These are phyloP conservation scores for Sebastes iracundus DNA, from an alignment of 2,797 vertebrate species.

Conservation along the genomic window DNA sequence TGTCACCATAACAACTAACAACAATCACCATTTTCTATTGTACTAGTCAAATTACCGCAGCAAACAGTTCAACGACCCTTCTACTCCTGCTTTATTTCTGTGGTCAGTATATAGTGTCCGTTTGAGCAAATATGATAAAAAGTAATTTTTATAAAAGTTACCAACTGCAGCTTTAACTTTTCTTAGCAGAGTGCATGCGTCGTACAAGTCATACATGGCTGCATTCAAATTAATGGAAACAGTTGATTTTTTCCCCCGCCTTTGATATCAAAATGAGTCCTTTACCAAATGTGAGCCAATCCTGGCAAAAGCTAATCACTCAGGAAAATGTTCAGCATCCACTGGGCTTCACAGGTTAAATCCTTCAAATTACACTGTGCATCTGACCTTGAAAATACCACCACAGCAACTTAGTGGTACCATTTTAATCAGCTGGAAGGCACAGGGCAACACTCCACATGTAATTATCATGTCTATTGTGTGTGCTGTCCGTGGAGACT, in stretches of 20 bases:
- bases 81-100: too few species aligned
- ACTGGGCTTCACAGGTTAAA: conserved; percentile 37
- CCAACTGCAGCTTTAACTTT: neutral
- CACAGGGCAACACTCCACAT: conserved; percentile 53
- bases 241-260: neutral
- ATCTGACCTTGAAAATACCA: conserved; percentile 66
- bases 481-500: conserved; percentile 51
- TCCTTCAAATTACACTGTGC: conserved; percentile 3
- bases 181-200: neutral
- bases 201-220: neutral
- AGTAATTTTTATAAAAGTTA: too few species aligned
- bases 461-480: conserved; percentile 71
- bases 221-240: conserved; percentile 1
- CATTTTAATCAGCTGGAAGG: conserved; percentile 55
- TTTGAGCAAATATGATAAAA: too few species aligned
- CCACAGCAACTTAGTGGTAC: neutral
- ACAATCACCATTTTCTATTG: too few species aligned
- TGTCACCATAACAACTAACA: too few species aligned
- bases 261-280: neutral
- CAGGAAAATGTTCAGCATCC: neutral
- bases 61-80: too few species aligned
- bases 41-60: too few species aligned
- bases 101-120: accelerated
- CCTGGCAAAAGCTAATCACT: conserved; percentile 12
- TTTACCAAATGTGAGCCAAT: conserved; percentile 10